Conservation (phyloP, 2,797 vertebrate genomes). For the Gephyroberyx darwinii region DNA sequence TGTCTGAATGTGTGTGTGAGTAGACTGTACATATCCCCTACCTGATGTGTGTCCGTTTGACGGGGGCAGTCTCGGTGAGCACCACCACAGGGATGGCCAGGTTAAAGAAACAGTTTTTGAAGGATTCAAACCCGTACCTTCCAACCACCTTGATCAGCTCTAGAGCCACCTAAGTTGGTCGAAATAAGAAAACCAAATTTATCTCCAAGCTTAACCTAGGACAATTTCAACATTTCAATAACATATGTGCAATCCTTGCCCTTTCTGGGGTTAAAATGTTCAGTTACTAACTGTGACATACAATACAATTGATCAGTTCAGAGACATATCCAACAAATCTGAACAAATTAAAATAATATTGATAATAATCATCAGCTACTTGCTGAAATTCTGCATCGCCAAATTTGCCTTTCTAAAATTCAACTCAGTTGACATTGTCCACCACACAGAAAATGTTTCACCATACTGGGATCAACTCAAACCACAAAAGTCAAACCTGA, state of each 20-base stretch:
- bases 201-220: background rate
- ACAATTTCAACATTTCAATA: conserved; percentile 2
- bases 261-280: background rate
- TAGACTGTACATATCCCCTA: conserved; percentile 56
- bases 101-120: conserved; percentile 98
- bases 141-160: conserved; percentile 94
- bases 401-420: too few species aligned
- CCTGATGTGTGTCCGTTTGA: conserved; percentile 93
- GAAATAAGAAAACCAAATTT: background rate
- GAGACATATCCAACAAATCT: background rate
- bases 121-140: conserved; percentile 88
- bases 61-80: conserved; percentile 91
- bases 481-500: background rate
- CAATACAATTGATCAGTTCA: background rate
- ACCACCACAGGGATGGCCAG: conserved; percentile 96
- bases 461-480: too few species aligned
- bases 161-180: conserved; percentile 86
- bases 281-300: too few species aligned
- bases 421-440: too few species aligned
- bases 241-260: background rate
- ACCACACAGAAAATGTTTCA: too few species aligned
- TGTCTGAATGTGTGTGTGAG: background rate
- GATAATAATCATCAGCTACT: too few species aligned
- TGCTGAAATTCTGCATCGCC: too few species aligned
- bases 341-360: background rate